Evolutionary conservation across 2,113 vertebrate species (phyloP), one percentile per base, ranked within the genome.

Genomic region (Aphelocoma coerulescens): DNA sequence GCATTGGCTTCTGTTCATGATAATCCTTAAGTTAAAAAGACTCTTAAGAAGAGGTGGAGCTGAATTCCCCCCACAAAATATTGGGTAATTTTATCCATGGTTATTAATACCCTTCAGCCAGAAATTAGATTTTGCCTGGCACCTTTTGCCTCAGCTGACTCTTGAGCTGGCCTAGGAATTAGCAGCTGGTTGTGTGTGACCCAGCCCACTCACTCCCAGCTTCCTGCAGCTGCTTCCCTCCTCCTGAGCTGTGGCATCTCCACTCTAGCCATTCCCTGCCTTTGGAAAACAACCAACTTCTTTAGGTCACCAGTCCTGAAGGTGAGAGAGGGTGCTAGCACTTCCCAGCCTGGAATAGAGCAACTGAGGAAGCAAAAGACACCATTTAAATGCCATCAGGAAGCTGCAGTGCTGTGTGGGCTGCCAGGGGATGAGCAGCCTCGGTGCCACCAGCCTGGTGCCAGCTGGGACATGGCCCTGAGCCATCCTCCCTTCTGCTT

Each of bases 181-280:
- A 57, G 52, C 87, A 87, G 87, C 66, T 74, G 89, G 30, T 3
- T 44, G 26, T 8, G 1, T 17, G 6, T 2, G 3, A 48, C 59
- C 26, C 0, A 0, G 55, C 43, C 51, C 23, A 1, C 59, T 92
- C 68, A 16, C 22, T 39, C 28, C 30, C 11, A 0, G 5, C 72
- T 80, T 77, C 72, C 76, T 32, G 88, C 83, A 91, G 75, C 69
- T 58, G 92, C 72, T 83, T 44, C 62, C 78, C 62, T 52, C 48
- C 49, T 44, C 49, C 73, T 51, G 63, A 35, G 2, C 44, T 12
- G 3, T 2, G 4, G 14, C 16, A 43, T 10, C 35, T 26, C 71
- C 1, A 1, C 20, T 55, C 30, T 33, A 10, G 52, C 66, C 13
- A 5, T 78, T 71, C 71, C 54, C 54, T 13, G 68, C 46, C 43